phyloP scores from a whole-genome alignment of 2,888 invertebrate species.

The Thymelicus lineola region DNA sequence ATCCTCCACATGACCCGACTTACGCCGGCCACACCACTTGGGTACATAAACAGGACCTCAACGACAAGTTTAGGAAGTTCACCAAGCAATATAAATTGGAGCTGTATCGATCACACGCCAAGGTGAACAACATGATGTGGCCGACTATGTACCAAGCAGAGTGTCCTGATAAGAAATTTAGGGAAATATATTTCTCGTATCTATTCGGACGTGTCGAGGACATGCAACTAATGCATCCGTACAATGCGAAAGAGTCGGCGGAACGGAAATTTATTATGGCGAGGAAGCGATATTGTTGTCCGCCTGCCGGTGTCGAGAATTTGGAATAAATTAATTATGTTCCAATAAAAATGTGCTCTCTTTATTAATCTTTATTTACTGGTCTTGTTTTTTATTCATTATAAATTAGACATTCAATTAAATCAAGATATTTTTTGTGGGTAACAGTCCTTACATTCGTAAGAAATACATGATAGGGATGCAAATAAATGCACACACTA shows the following conservation, averaged over 20 bases:
- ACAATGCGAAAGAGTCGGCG: slow-evolving; percentile 53
- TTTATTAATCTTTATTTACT: background rate
- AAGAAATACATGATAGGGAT: too few species aligned
- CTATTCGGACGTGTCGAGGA: slow-evolving; percentile 60
- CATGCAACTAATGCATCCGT: slow-evolving; percentile 66
- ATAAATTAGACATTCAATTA: too few species aligned
- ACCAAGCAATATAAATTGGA: slow-evolving; percentile 57
- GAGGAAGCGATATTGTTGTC: slow-evolving; percentile 60
- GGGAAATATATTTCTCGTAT: slow-evolving; percentile 76
- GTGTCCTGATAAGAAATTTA: slow-evolving; percentile 73
- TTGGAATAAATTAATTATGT: slow-evolving; percentile 15
- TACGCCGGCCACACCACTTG: slow-evolving; percentile 61
- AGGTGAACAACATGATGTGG: slow-evolving; percentile 69
- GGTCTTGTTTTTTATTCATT: too few species aligned
- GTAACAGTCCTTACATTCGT: too few species aligned
- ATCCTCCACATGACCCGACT: slow-evolving; percentile 52
- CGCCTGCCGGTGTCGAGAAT: slow-evolving; percentile 56
- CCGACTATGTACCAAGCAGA: slow-evolving; percentile 71
- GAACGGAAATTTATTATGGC: slow-evolving; percentile 53
- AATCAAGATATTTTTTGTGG: too few species aligned
- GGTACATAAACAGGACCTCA: slow-evolving; percentile 62
- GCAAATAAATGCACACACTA: too few species aligned
- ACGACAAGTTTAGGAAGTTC: slow-evolving; percentile 60
- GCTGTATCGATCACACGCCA: slow-evolving; percentile 62
- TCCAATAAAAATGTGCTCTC: background rate